Evolutionary conservation across 2,888 invertebrate species (phyloP), one percentile per base, ranked within the genome.

Genomic region (Rhopalosiphum nymphaeae): DNA sequence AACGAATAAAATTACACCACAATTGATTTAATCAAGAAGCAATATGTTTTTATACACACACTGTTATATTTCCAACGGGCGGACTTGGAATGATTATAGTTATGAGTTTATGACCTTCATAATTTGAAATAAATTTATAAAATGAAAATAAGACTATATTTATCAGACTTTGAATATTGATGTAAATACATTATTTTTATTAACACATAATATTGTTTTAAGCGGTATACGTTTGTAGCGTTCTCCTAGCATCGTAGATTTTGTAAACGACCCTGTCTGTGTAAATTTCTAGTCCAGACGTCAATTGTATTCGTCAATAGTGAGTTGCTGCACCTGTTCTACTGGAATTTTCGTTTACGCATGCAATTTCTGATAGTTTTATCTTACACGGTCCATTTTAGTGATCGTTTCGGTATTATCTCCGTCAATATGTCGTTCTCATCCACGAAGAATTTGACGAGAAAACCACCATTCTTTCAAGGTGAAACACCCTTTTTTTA

Each of bases 11-110:
- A 42, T 78, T 2, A 21, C 78, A 42, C 21, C 21, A 36, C 21
- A 78, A 78, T 78, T 25, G 2, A 78, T 42, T 78, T 36, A 21
- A 36, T 1, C 1, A 78, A 21, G 21, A 7, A 36, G 2, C 36
- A 21, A 78, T 78, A 78, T 78, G 21, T 36, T 36, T n/a, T 78
- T 36, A 36, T 78, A 5, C 16, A n/a, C 13, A 67, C n/a, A 1
- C 16, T 67, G n/a, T 13, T 67, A 13, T n/a, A 13, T 67, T 36
- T 53, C 11, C 49, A 16, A 53, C 11, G 36, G 21, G 0, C 0
- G 7, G 0, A 5, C 2, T 11, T 67, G 0, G 1, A 53, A 16
- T 53, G 2, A n/a, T 13, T 29, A 16, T 53, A 0, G 16, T 13
- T 29, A 26, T 11, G 53, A 16, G 53, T n/a, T n/a, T 61, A 67